Evolutionary conservation across 2,797 vertebrate genomes (phyloP).

Genomic region (Gallinago nigripennis): DNA sequence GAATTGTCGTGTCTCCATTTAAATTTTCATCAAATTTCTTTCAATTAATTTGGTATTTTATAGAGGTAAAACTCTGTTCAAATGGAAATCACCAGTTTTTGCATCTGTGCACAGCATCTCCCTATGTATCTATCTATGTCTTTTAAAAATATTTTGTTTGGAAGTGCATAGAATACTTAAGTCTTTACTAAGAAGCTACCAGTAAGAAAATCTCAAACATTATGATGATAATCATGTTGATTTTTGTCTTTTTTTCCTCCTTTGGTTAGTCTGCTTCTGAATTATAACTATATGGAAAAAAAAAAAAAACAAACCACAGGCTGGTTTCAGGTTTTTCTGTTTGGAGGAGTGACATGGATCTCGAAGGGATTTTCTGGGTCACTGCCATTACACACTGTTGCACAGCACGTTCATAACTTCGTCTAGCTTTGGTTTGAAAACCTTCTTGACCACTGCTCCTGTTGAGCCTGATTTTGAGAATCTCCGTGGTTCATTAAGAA

Average conservation of each 20-base stretch:
- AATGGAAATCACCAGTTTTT: not conserved
- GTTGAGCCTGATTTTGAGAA: not conserved
- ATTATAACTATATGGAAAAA: not conserved
- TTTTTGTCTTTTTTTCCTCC: not conserved
- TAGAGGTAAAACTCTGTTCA: not conserved
- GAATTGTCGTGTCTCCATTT: not conserved
- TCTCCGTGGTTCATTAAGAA: not conserved
- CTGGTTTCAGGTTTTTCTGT: not conserved
- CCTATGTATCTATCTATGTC: fast-evolving
- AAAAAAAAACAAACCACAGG: not conserved
- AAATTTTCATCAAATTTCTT: not conserved
- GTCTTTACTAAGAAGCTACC: not conserved
- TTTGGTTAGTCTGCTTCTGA: not conserved
- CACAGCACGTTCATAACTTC: not conserved
- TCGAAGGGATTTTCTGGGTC: slow-evolving; percentile 37
- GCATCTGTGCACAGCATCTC: not conserved
- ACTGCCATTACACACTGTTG: not conserved
- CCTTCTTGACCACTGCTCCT: not conserved
- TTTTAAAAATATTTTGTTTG: not conserved
- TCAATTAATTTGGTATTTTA: not conserved
- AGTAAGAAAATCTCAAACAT: not conserved
- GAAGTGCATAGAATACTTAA: not conserved
- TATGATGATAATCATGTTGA: not conserved
- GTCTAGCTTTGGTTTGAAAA: not conserved
- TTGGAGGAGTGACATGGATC: not conserved